Evolutionary conservation across 2,888 invertebrate species (phyloP).

Genomic region (Drosophila mettleri): DNA sequence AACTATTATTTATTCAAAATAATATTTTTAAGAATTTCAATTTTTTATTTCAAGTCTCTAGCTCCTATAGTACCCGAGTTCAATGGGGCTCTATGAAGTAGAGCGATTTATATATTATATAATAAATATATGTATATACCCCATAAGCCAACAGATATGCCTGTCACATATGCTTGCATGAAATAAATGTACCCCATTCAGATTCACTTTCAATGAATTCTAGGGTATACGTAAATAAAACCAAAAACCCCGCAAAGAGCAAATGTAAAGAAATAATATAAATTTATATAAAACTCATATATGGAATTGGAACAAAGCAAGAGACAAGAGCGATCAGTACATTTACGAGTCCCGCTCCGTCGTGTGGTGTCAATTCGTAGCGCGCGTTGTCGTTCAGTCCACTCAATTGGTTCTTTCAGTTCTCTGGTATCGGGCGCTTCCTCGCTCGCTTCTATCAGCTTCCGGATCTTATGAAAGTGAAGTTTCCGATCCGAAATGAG

Average conservation of each 20-base stretch:
- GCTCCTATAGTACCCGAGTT: background rate
- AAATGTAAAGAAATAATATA: constrained; percentile 22
- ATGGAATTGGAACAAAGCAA: constrained; percentile 25
- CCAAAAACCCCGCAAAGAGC: constrained; percentile 8
- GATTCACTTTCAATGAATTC: background rate
- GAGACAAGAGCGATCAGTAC: constrained; percentile 29
- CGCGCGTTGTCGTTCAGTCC: background rate
- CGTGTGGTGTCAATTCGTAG: constrained; percentile 15
- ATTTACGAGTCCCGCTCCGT: constrained; percentile 33
- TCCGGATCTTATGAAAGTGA: background rate
- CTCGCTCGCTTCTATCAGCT: background rate
- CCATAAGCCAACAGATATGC: background rate
- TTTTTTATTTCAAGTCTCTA: background rate
- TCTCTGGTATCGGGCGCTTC: background rate
- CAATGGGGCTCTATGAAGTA: no score
- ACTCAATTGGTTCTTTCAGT: background rate
- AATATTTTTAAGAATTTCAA: background rate
- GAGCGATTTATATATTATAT: background rate
- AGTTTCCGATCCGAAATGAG: constrained; percentile 52
- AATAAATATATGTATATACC: background rate
- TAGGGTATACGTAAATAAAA: constrained; percentile 12
- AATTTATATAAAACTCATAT: constrained; percentile 12
- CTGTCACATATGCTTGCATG: background rate
- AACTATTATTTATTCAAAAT: background rate
- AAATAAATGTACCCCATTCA: background rate